These are phyloP conservation scores for Xestia c-nigrum DNA, from an alignment of 2,888 invertebrate species.

Conservation along the genomic window DNA sequence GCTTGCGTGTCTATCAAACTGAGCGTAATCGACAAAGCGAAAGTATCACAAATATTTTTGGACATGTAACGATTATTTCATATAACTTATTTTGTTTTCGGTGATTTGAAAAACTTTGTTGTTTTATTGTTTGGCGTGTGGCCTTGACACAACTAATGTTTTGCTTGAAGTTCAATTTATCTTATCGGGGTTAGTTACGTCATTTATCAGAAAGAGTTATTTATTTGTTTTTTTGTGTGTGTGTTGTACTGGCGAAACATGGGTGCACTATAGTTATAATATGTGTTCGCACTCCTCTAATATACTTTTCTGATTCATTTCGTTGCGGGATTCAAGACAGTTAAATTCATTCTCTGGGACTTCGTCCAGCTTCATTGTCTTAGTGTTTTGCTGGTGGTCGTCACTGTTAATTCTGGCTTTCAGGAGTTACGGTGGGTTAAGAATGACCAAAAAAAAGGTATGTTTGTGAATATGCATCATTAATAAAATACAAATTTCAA, in stretches of 20 bases:
- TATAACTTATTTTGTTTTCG: conserved; percentile 35
- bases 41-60: conserved; percentile 37
- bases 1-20: conserved; percentile 43
- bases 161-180: conserved; percentile 26
- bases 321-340: too few relatives aligned
- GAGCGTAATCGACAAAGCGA: conserved; percentile 18
- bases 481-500: neutral
- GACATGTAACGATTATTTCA: conserved; percentile 20
- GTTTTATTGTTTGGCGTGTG: conserved; percentile 29
- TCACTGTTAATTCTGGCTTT: too few relatives aligned
- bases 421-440: too few relatives aligned
- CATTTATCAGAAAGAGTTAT: conserved; percentile 1
- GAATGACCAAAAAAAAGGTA: too few relatives aligned
- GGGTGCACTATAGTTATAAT: too few relatives aligned
- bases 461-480: too few relatives aligned
- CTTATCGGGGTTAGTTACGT: conserved; percentile 7
- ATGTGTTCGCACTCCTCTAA: too few relatives aligned
- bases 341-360: too few relatives aligned
- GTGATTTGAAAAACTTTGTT: conserved; percentile 42
- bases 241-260: neutral
- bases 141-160: conserved; percentile 41
- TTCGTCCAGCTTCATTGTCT: too few relatives aligned
- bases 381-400: too few relatives aligned
- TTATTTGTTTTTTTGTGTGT: neutral
- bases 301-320: too few relatives aligned